A percentile compares a stretch with the other conserved stretches of the same genome.
Evolutionary conservation across 2,888 invertebrate species (phyloP).

Genomic region (Metopia argyrocephala): DNA sequence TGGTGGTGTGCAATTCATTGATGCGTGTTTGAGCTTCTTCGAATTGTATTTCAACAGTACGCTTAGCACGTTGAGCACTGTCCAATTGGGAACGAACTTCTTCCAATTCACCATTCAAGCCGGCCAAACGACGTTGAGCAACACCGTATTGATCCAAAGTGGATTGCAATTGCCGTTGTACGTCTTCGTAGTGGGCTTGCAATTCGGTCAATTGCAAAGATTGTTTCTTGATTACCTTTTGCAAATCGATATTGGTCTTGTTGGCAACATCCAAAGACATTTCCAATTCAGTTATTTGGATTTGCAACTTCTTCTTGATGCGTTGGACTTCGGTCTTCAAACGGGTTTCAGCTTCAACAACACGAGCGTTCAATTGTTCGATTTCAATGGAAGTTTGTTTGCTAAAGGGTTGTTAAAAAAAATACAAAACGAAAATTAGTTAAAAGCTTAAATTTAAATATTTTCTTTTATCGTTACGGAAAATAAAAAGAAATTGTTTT

Average conservation of each 20-base stretch:
- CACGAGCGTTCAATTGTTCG: constrained; percentile 95
- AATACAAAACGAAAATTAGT: background rate
- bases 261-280: constrained; percentile 98
- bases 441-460: background rate
- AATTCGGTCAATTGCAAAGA: constrained; percentile 93
- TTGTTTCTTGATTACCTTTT: constrained; percentile 98
- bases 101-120: constrained; percentile 95
- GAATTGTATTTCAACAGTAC: constrained; percentile 91
- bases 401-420: constrained; percentile 80
- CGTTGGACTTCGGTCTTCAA: constrained; percentile 96
- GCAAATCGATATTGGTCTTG: constrained; percentile 97
- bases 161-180: constrained; percentile 96
- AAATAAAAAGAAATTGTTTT: constrained; percentile 46
- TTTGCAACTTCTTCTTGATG: constrained; percentile 99
- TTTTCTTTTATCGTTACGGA: constrained; percentile 1
- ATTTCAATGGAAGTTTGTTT: constrained; percentile 99
- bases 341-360: constrained; percentile 96
- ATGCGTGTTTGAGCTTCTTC: constrained; percentile 95
- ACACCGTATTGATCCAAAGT: constrained; percentile 95
- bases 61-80: constrained; percentile 94
- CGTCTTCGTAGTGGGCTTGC: constrained; percentile 97
- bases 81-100: constrained; percentile 96
- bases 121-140: constrained; percentile 93
- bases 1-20: constrained; percentile 95
- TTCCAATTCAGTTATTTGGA: constrained; percentile 97